Conservation (phyloP, 2,797 vertebrate species). For the Florisuga fusca region DNA sequence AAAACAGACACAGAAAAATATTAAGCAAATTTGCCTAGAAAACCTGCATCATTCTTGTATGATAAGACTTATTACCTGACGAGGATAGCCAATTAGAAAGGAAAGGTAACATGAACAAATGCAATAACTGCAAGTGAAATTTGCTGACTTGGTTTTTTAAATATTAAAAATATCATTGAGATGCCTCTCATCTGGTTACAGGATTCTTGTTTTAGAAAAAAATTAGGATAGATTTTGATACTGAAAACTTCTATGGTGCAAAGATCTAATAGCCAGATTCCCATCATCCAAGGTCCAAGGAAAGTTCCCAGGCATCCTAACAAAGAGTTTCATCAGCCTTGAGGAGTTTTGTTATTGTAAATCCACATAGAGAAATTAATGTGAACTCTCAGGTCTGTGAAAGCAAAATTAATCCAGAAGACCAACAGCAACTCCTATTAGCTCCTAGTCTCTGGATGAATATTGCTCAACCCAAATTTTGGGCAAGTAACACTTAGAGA, state of each 20-base stretch:
- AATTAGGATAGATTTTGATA: neutral
- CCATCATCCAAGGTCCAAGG: neutral
- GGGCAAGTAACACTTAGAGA: neutral
- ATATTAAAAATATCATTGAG: neutral
- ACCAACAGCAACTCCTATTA: neutral
- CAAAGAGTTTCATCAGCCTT: neutral
- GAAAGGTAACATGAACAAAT: neutral
- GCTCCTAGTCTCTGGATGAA: neutral
- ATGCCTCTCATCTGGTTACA: neutral
- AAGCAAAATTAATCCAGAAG: neutral
- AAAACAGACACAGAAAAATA: conserved; percentile 39
- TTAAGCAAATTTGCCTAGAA: neutral
- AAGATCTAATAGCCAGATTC: neutral
- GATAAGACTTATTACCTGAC: neutral
- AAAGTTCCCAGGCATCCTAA: neutral
- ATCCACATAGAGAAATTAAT: neutral
- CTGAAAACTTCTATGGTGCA: neutral
- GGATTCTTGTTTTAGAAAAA: neutral
- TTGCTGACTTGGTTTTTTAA: neutral
- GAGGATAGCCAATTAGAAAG: neutral
- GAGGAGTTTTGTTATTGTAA: neutral
- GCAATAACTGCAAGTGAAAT: neutral
- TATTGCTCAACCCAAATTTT: neutral
- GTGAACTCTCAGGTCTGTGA: neutral
- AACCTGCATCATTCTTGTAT: neutral